phyloP scores from a whole-genome alignment of 2,888 invertebrate genomes.

The Choreutis nemorana region DNA sequence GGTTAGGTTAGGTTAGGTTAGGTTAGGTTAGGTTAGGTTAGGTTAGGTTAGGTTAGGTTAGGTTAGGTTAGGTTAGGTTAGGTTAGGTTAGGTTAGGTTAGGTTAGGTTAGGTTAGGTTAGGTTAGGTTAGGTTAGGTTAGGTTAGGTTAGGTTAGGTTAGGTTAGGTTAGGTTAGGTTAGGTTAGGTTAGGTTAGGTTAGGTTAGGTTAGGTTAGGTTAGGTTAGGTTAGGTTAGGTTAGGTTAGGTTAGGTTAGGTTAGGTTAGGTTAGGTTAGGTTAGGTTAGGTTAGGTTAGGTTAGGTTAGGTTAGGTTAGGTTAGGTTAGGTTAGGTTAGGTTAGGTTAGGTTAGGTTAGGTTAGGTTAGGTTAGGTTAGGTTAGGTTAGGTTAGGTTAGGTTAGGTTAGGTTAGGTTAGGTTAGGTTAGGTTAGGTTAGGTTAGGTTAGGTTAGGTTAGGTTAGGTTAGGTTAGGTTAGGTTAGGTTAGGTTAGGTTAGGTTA shows the following conservation, averaged over 20 bases:
- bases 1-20: slow-evolving; percentile 9
- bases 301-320: slow-evolving; percentile 6
- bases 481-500: slow-evolving; percentile 6
- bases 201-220: slow-evolving; percentile 6
- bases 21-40: slow-evolving; percentile 9
- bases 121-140: slow-evolving; percentile 6
- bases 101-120: slow-evolving; percentile 6
- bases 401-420: slow-evolving; percentile 6
- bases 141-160: slow-evolving; percentile 6
- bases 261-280: slow-evolving; percentile 6
- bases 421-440: slow-evolving; percentile 6
- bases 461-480: slow-evolving; percentile 6
- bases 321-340: slow-evolving; percentile 6
- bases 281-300: slow-evolving; percentile 6
- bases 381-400: slow-evolving; percentile 6
- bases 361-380: slow-evolving; percentile 6
- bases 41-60: slow-evolving; percentile 10
- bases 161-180: slow-evolving; percentile 6
- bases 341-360: slow-evolving; percentile 6
- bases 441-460: slow-evolving; percentile 6
- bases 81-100: slow-evolving; percentile 6
- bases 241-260: slow-evolving; percentile 6
- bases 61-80: slow-evolving; percentile 10
- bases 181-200: slow-evolving; percentile 6
- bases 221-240: slow-evolving; percentile 6